Evolutionary conservation across 1,140 invertebrate genomes (phyloP), one percentile per base, ranked within the genome.

Genomic region (Acromyrmex charruanus): DNA sequence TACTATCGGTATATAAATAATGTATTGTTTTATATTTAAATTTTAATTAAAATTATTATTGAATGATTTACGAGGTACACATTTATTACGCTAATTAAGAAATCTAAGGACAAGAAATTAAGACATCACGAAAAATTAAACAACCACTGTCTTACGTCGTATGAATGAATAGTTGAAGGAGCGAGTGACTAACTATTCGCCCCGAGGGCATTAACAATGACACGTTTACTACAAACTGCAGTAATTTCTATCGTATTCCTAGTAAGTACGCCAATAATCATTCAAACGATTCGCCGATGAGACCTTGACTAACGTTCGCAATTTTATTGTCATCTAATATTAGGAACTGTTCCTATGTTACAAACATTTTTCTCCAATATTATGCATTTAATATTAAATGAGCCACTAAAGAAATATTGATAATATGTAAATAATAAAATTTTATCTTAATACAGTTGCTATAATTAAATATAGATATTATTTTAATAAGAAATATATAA

Each of bases 161-260:
- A 75, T 86, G 88, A 87, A 89, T 89, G 72, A 31, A 74, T 82
- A 35, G 35, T 77, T 71, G 28, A 59, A 88, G 6, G 25, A 61
- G 10, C 44, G 25, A 77, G 69, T 90, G 89, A 91, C 80, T 89
- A 90, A 90, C 44, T 72, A 58, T 90, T 79, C 39, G 7, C 12
- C 18, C n/a, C 28, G 12, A 7, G 16, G 75, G 2, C 14, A 80
- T 90, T 88, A 91, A 82, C 77, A 53, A 77, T 28, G 55, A 66
- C 65, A 82, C 74, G 72, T 85, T 89, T 90, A 88, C 77, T 66
- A 61, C 25, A 0, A 9, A 44, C 21, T 35, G 14, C 53, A 28
- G 4, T 63, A 31, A 49, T 80, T 81, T 51, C 39, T 51, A 14
- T 59, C 51, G 28, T n/a, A 53, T 89, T 90, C 79, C 3, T 7